Evolutionary conservation across 2,797 vertebrate genomes (phyloP), one percentile per base, ranked within the genome.

Genomic region (Silurus lanzhouensis): DNA sequence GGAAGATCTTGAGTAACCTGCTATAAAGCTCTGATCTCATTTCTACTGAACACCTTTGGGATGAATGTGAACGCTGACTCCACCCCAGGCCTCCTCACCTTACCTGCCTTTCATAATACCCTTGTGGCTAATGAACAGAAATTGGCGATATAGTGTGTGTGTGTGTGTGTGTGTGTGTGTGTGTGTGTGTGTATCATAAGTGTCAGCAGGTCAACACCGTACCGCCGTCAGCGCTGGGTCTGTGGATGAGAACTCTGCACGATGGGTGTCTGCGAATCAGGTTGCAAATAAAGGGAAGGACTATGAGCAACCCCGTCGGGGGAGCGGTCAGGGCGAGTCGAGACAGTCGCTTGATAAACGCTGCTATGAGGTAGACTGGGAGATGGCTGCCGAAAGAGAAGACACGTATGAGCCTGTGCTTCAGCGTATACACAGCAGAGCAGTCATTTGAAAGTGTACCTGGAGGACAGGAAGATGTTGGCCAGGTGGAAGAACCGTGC

Each of bases 201-300:
- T 10, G 19, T 22, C 1, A 17, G 14, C 9, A 8, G 2, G n/a
- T 66, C 57, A 27, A 46, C 9, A 20, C 20, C 52, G 57, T 83
- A 90, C 95, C 93, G 9, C 92, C 89, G 55, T 91, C 90, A 66
- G 94, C 85, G 0, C 79, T 89, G 0, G 98, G 97, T 6, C 95
- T 95, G 94, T 99, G 97, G 19, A 97, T 91, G 0, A 99, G 96
- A 85, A 97, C 91, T 6, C 92, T 94, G 92, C 96, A 97, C 0
- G 97, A 94, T 0, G 98, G 98, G 88, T 99, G 98, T 68, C 98
- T 94, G 0, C 97, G 95, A 31, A 99, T 95, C 58, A 99, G 95
- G 90, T 99, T 99, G 84, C 95, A 97, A 92, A 99, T 93, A 91
- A 99, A 97, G 22, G 98, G 97, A 83, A 99, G 93, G 82, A 96